These are phyloP conservation scores for Neopelma chrysocephalum DNA, from an alignment of 2,797 vertebrate species.

Conservation along the genomic window DNA sequence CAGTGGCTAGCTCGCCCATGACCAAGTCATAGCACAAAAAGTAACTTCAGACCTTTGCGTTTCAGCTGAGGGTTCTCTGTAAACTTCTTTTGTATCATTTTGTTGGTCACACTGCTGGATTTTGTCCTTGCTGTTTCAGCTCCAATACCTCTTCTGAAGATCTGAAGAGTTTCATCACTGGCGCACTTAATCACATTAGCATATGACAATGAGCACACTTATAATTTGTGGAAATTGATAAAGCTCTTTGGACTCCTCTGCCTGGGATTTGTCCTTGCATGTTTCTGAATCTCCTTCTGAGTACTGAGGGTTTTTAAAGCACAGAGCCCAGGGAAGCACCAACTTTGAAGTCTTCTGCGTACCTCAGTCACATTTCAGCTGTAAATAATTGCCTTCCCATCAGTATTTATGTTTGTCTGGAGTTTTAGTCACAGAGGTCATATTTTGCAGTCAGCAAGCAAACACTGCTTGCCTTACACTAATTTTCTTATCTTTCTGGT, in stretches of 20 bases:
- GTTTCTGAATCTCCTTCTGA: not conserved
- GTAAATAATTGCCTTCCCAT: not conserved
- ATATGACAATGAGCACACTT: not conserved
- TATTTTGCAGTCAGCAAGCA: not conserved
- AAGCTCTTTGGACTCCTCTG: not conserved
- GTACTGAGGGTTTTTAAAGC: not conserved
- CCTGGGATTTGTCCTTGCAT: not conserved
- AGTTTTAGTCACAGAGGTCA: not conserved
- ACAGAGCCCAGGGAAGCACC: not conserved
- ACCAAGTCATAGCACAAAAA: rapidly evolving
- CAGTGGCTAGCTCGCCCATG: not conserved
- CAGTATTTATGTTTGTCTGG: not conserved
- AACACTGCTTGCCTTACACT: not conserved
- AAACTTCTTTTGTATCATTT: not conserved
- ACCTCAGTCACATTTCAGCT: not conserved
- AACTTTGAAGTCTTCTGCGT: slow-evolving; percentile 2
- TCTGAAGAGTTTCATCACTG: not conserved
- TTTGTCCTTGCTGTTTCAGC: not conserved
- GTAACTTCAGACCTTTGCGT: not conserved
- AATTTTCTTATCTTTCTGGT: not conserved
- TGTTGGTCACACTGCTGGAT: not conserved
- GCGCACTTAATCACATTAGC: not conserved
- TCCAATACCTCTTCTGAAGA: not conserved
- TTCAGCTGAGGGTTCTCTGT: not conserved
- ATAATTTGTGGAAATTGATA: not conserved